phyloP scores from a whole-genome alignment of 2,797 vertebrate species.

The Hybognathus amarus region DNA sequence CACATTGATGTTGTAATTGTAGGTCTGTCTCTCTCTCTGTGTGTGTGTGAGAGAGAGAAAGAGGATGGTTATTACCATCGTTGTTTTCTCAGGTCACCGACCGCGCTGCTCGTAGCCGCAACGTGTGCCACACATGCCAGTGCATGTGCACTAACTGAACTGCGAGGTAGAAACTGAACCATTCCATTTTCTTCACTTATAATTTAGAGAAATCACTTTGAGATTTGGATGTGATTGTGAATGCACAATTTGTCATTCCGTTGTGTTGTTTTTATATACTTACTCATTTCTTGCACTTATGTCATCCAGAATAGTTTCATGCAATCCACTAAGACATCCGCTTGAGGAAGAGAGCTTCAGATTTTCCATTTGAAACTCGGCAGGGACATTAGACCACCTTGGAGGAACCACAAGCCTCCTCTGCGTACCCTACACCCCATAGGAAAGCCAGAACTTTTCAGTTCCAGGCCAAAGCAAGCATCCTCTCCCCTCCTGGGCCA shows the following conservation, averaged over 20 bases:
- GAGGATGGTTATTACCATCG: slow-evolving; percentile 48
- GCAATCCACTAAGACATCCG: slow-evolving; percentile 20
- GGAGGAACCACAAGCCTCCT: slow-evolving; percentile 57
- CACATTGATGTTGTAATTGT: slow-evolving; percentile 56
- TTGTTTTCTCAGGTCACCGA: slow-evolving; percentile 30
- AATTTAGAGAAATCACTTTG: background rate
- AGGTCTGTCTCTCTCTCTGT: slow-evolving; percentile 34
- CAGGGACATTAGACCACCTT: slow-evolving; percentile 60
- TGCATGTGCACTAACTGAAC: slow-evolving; percentile 10
- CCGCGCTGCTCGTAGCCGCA: background rate
- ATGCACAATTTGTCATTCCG: background rate
- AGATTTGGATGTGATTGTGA: background rate
- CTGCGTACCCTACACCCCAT: slow-evolving; percentile 47
- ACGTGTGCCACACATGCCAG: slow-evolving; percentile 12
- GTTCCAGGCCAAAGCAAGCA: slow-evolving; percentile 62
- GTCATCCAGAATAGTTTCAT: background rate
- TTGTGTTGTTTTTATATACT: slow-evolving; percentile 11
- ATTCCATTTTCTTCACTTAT: background rate
- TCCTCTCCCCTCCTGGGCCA: slow-evolving; percentile 54
- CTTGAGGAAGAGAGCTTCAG: slow-evolving; percentile 36
- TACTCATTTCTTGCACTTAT: background rate
- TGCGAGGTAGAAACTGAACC: background rate
- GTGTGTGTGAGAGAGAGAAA: slow-evolving; percentile 26
- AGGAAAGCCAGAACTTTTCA: slow-evolving; percentile 61
- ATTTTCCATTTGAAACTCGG: slow-evolving; percentile 55